A percentile compares a stretch with the other conserved stretches of the same genome.
Conservation (phyloP, 2,888 invertebrate genomes). For the Dynastes grantii region DNA sequence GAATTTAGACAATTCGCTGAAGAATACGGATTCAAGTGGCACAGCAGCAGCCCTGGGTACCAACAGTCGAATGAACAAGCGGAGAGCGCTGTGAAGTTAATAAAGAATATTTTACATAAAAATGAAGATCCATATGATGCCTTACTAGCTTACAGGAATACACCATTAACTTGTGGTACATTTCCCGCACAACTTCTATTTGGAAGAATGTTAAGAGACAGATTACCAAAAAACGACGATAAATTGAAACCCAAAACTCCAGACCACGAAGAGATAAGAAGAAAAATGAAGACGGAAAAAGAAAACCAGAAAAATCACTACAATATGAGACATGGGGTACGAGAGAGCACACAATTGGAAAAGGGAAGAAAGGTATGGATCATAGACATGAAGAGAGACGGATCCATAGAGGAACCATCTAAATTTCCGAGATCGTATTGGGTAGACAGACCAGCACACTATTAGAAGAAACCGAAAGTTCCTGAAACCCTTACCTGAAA, state of each 20-base stretch:
- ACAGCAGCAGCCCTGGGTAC: constrained; percentile 44
- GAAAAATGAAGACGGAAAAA: constrained; percentile 13
- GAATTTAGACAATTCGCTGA: no score
- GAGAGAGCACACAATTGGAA: constrained; percentile 5
- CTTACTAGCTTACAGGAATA: neutral
- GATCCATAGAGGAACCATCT: neutral
- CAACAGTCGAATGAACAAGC: constrained; percentile 46
- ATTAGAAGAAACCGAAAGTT: neutral
- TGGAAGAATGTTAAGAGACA: no score
- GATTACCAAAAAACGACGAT: neutral
- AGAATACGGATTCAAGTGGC: constrained; percentile 43
- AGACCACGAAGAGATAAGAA: constrained; percentile 17
- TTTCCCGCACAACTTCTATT: no score
- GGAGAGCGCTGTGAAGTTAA: constrained; percentile 43
- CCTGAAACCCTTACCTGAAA: neutral
- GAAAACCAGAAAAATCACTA: constrained; percentile 20
- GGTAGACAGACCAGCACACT: neutral
- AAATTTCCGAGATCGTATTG: neutral
- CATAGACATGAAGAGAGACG: constrained; percentile 4
- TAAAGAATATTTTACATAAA: constrained; percentile 39
- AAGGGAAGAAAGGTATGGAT: constrained; percentile 6
- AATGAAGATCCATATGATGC: constrained; percentile 11
- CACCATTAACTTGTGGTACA: no score
- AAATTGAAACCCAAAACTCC: constrained; percentile 15
- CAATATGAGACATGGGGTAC: constrained; percentile 11